phyloP scores from a whole-genome alignment of 2,113 vertebrate genomes.

The Edolisoma coerulescens region DNA sequence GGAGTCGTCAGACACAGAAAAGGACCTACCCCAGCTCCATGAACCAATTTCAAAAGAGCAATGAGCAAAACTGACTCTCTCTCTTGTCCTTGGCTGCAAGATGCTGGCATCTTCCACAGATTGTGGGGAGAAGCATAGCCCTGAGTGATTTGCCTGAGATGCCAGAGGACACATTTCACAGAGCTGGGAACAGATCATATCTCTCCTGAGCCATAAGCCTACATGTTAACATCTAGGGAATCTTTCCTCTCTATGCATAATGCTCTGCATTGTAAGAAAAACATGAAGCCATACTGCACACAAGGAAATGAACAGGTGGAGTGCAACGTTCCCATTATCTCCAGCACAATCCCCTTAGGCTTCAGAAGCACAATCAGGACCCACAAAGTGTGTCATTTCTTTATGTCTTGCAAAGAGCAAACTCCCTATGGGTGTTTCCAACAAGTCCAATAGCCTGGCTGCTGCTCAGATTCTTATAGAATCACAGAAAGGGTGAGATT shows the following conservation, averaged over 20 bases:
- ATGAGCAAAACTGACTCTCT: background rate
- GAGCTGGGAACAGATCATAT: background rate
- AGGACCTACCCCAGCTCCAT: rapidly evolving
- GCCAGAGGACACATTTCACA: background rate
- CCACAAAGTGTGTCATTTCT: background rate
- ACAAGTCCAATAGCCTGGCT: background rate
- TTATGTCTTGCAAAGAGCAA: background rate
- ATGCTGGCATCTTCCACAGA: background rate
- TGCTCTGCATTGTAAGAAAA: background rate
- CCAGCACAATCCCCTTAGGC: background rate
- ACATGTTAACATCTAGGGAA: background rate
- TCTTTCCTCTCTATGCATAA: background rate
- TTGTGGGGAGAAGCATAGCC: background rate
- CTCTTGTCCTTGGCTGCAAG: background rate
- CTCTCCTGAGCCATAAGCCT: background rate
- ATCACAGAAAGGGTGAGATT: background rate
- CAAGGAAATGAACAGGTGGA: background rate
- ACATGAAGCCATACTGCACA: background rate
- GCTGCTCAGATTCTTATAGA: background rate
- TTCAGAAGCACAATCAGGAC: background rate
- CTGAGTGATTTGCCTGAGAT: background rate
- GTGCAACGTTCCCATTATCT: background rate
- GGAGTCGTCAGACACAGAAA: background rate
- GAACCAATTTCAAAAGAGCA: background rate
- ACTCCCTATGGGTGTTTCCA: rapidly evolving